phyloP scores from a whole-genome alignment of 2,888 invertebrate genomes.

The Sarcophaga carnaria region DNA sequence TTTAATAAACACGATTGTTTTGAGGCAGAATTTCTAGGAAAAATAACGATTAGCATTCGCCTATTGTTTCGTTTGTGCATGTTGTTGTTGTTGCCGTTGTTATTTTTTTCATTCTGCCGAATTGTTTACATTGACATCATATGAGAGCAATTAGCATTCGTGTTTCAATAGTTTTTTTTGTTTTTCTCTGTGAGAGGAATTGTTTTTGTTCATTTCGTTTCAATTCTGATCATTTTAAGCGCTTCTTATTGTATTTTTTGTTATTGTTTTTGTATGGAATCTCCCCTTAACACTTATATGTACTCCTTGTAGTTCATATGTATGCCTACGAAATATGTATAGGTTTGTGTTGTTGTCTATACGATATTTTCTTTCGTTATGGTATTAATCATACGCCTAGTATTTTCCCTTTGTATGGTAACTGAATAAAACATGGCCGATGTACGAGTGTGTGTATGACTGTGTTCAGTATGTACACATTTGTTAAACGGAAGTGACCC shows the following conservation, averaged over 20 bases:
- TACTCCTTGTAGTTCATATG: background rate
- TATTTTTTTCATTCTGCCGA: background rate
- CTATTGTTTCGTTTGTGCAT: background rate
- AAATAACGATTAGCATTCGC: background rate
- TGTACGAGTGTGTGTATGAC: background rate
- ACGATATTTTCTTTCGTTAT: background rate
- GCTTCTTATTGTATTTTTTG: background rate
- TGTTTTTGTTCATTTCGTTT: background rate
- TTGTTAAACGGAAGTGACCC: slow-evolving; percentile 8
- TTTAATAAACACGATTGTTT: too few species aligned
- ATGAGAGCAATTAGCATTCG: too few species aligned
- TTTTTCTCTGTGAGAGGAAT: background rate
- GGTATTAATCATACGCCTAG: background rate
- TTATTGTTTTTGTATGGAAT: background rate
- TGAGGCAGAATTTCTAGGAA: background rate
- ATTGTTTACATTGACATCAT: background rate
- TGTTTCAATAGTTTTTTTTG: too few species aligned
- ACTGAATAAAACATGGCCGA: background rate
- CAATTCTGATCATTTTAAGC: background rate
- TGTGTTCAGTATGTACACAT: background rate
- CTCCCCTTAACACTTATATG: background rate
- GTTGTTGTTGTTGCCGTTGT: background rate
- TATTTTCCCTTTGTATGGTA: background rate
- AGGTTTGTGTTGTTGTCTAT: background rate
- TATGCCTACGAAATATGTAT: background rate